These are phyloP conservation scores for Lophura nycthemera DNA, from an alignment of 2,113 vertebrate species.

Conservation along the genomic window DNA sequence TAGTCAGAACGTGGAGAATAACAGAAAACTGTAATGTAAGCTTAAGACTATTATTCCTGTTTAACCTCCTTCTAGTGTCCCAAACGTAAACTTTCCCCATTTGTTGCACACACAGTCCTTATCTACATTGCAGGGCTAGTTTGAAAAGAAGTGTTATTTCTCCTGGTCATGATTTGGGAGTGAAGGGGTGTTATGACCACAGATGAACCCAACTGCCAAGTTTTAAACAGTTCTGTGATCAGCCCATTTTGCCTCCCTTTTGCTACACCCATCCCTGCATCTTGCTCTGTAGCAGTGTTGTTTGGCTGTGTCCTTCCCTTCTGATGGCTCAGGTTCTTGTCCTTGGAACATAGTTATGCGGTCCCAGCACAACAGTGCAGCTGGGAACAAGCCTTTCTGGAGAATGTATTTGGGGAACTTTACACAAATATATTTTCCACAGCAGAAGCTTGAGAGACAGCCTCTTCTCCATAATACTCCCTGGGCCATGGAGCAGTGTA, in stretches of 20 bases:
- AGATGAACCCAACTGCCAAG: not conserved
- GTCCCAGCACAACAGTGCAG: not conserved
- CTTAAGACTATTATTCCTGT: not conserved
- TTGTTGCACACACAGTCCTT: not conserved
- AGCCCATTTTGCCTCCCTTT: not conserved
- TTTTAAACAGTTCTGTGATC: not conserved
- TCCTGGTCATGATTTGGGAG: not conserved
- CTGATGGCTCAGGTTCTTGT: not conserved
- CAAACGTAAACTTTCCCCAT: not conserved
- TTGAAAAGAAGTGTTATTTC: conserved; percentile 7
- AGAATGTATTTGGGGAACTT: not conserved
- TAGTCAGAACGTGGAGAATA: not conserved
- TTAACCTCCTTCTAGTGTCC: not conserved
- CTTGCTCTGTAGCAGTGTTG: not conserved
- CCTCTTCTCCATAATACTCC: not conserved
- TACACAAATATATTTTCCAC: not conserved
- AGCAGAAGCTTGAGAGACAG: not conserved
- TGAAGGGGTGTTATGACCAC: not conserved
- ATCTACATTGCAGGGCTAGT: not conserved
- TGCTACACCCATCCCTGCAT: not conserved
- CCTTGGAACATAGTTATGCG: not conserved
- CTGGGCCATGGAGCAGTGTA: fast-evolving
- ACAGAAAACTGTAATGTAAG: not conserved
- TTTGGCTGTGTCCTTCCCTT: not conserved
- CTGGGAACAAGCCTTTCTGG: not conserved